These are phyloP conservation scores for Sardinella longiceps DNA, from an alignment of 2,797 vertebrate species.

Conservation along the genomic window DNA sequence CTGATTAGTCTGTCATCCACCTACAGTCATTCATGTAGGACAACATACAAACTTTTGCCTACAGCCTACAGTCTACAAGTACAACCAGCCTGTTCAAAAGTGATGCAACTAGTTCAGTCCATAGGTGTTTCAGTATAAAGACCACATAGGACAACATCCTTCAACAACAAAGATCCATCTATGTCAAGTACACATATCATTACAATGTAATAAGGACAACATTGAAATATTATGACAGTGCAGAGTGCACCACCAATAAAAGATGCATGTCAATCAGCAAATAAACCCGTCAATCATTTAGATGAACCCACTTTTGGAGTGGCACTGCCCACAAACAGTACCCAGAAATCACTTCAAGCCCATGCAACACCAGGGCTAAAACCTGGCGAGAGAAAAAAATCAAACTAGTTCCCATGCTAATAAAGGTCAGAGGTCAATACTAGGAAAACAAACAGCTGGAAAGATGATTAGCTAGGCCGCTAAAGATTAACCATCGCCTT, in stretches of 20 bases:
- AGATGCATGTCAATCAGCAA: slow-evolving; percentile 1
- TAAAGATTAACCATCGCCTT: background rate
- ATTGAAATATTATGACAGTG: background rate
- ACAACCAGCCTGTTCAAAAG: background rate
- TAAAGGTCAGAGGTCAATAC: slow-evolving; percentile 50
- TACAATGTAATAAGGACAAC: background rate
- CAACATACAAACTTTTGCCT: too few species aligned
- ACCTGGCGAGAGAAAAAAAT: slow-evolving; percentile 35
- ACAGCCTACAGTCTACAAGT: background rate
- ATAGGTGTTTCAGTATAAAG: too few species aligned
- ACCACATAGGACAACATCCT: background rate
- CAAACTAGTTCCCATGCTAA: slow-evolving; percentile 48
- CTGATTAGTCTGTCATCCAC: background rate
- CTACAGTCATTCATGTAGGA: background rate
- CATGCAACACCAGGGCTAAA: slow-evolving; percentile 41
- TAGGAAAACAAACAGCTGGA: slow-evolving; percentile 20
- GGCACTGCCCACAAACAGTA: slow-evolving; percentile 12
- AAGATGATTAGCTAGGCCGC: slow-evolving; percentile 15
- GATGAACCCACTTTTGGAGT: background rate
- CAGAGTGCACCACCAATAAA: background rate
- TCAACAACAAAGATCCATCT: background rate
- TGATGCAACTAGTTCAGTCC: background rate
- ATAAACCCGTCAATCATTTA: background rate
- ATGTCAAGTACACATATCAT: background rate
- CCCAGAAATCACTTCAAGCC: slow-evolving; percentile 34